Evolutionary conservation across 2,888 invertebrate genomes (phyloP).

Genomic region (Clunio marinus): DNA sequence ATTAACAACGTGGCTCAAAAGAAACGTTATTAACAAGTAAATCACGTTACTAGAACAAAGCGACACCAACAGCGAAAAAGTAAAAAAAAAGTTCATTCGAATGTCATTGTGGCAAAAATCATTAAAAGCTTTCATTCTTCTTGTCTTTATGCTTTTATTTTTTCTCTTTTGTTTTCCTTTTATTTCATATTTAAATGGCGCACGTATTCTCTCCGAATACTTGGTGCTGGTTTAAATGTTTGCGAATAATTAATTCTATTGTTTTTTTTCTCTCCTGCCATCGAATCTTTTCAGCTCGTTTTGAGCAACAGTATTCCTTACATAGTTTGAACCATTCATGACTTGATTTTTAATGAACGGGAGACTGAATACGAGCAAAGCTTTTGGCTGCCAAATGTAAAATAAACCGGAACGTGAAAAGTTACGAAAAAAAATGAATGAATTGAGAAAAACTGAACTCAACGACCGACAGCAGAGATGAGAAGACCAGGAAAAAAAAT

Average conservation of each 20-base stretch:
- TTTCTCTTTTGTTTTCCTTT: not conserved
- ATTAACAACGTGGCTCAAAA: too few species aligned
- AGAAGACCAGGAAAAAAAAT: not conserved
- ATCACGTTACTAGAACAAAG: too few species aligned
- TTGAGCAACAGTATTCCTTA: slow-evolving; percentile 7
- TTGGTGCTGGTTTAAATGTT: not conserved
- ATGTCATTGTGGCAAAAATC: too few species aligned
- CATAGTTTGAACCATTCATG: slow-evolving; percentile 3
- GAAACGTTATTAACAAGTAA: too few species aligned
- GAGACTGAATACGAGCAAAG: not conserved
- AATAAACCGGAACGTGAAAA: slow-evolving; percentile 17
- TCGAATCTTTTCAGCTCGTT: not conserved
- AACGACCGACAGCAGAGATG: not conserved
- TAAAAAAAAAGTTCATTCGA: too few species aligned
- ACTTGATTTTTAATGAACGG: slow-evolving; percentile 16
- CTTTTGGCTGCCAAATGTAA: not conserved
- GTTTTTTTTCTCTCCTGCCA: not conserved
- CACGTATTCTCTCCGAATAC: not conserved
- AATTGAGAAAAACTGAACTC: not conserved
- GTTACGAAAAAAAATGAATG: not conserved
- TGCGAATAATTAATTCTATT: slow-evolving; percentile 7
- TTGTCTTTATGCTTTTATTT: not conserved
- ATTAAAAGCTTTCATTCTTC: not conserved
- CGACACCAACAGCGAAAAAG: too few species aligned
- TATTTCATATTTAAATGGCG: not conserved